A percentile compares a stretch with the other conserved stretches of the same genome.
Conservation (phyloP, 2,888 invertebrate genomes). For the Apotomis capreana region DNA sequence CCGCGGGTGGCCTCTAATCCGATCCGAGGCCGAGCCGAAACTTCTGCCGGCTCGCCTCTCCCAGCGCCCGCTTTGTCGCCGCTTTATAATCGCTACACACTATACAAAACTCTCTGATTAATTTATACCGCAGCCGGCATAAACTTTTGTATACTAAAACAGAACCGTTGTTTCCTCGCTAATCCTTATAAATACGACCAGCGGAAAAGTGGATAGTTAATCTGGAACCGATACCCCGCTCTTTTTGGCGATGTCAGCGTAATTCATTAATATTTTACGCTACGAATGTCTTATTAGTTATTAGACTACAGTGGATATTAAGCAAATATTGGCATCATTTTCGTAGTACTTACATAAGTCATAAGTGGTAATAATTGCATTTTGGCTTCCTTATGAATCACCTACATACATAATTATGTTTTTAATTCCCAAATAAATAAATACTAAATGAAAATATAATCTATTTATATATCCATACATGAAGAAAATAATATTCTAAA, state of each 20-base stretch:
- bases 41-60: constrained; percentile 60
- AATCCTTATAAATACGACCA: constrained; percentile 63
- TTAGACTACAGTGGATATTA: not conserved
- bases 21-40: constrained; percentile 71
- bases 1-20: constrained; percentile 78
- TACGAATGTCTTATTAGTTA: not conserved
- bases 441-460: too few relatives aligned
- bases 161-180: constrained; percentile 70
- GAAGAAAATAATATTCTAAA: too few relatives aligned
- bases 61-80: constrained; percentile 52
- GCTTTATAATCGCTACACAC: constrained; percentile 71
- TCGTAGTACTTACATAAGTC: not conserved
- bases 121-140: constrained; percentile 74
- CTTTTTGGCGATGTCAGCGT: constrained; percentile 44
- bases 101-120: constrained; percentile 77
- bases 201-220: constrained; percentile 71
- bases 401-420: too few relatives aligned
- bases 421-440: too few relatives aligned
- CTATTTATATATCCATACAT: too few relatives aligned
- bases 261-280: not conserved
- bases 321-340: not conserved
- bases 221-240: constrained; percentile 66
- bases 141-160: constrained; percentile 75
- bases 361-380: not conserved
- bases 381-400: not conserved